Base-by-base conservation (phyloP, 2,113 vertebrate species). In the Sigmodon hispidus region DNA sequence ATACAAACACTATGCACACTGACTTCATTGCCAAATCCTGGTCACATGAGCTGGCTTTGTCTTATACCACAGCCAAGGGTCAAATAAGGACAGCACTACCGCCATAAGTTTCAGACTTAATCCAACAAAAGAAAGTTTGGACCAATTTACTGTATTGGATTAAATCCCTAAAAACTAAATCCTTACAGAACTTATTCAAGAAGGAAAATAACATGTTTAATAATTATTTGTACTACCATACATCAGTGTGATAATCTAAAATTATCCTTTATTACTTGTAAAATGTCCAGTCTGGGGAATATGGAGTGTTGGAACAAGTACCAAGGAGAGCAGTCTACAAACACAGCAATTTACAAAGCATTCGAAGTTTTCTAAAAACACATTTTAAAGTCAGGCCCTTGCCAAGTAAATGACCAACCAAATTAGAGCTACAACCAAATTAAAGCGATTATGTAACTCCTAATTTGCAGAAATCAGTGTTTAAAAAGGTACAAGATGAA, bases 351-450 rank as follows among this genome's bases (percentile, higher is more conserved):
- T 95, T 83, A 89, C 34, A 91, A 93, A 95, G 67, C 69, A 90
- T 40, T 76, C 67, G 11, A 75, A 19, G 26, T 79, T 96, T 93
- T 93, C 79, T 84, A 92, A 89, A 93, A 85, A 45, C 90, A 75
- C 43, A 52, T 76, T 96, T 94, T 5, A 89, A 93, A 85, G 57
- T 55, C 11, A 94, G 90, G 55, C 80, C 24, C 80, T 80, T 52
- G 40, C 93, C 96, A 94, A 97, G 77, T 61, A 72, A 91, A 96
- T 59, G 76, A 86, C 76, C 75, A 90, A 96, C 31, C 75, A 83
- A 83, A 91, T 90, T 59, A 90, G 84, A 95, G 65, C 13, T 73
- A 70, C 70, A 94, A 34, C 22, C 57, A 92, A 87, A 91, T 93
- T 83, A 89, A 22, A 77, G 26, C 45, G 81, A 87, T 79, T 95